Percentiles rank a stretch among this genome's conserved stretches.
phyloP scores from a whole-genome alignment of 2,113 vertebrate species.

The Gallinago undulata region DNA sequence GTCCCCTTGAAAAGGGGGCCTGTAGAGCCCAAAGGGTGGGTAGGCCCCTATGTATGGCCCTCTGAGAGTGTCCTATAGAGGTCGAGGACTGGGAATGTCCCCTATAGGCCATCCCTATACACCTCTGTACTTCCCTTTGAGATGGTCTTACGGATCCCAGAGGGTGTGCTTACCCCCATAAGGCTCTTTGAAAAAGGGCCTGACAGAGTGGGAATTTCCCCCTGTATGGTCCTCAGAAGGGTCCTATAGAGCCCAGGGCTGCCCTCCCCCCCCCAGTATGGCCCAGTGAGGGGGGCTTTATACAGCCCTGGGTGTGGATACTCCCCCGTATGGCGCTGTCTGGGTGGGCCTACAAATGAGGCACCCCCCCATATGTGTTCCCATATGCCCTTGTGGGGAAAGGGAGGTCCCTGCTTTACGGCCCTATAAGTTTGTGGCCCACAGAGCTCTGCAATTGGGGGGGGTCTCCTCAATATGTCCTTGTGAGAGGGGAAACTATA shows the following conservation, averaged over 20 bases:
- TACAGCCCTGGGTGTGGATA: background rate
- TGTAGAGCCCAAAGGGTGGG: background rate
- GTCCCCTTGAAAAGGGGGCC: no score
- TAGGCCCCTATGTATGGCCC: background rate
- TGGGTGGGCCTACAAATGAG: background rate
- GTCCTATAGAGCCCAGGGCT: background rate
- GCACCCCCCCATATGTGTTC: background rate
- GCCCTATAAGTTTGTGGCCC: background rate
- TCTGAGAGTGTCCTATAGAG: background rate
- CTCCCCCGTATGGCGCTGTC: background rate
- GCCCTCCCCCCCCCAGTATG: background rate
- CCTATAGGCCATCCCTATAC: no score
- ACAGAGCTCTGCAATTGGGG: background rate
- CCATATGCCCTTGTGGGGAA: no score
- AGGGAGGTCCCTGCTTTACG: no score
- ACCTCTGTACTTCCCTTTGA: background rate
- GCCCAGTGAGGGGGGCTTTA: background rate
- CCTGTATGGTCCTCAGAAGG: background rate
- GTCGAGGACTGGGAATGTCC: background rate
- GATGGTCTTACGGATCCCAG: no score
- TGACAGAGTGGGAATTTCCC: background rate
- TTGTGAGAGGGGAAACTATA: background rate
- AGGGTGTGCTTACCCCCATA: no score
- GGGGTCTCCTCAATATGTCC: background rate
- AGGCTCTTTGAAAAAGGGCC: no score